Conservation (phyloP, 2,888 invertebrate genomes). For the Mesoligia furuncula region DNA sequence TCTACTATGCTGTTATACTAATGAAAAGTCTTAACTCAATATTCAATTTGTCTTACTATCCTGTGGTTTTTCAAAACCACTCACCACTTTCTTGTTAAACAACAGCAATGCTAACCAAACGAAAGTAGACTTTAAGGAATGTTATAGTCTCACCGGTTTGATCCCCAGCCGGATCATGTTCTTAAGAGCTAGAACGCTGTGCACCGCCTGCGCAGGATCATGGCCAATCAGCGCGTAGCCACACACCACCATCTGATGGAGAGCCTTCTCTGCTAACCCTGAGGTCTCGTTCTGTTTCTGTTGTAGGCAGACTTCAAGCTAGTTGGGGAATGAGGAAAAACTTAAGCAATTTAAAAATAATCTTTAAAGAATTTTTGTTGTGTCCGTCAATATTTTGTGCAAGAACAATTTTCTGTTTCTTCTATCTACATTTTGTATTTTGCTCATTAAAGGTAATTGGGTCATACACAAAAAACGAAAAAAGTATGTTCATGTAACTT, state of each 20-base stretch:
- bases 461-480: no score
- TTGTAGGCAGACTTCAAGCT: slow-evolving; percentile 79
- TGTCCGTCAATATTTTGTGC: background rate
- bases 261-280: slow-evolving; percentile 83
- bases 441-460: background rate
- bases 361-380: background rate
- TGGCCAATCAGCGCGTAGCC: slow-evolving; percentile 87
- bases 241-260: slow-evolving; percentile 88
- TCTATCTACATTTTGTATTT: background rate
- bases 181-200: slow-evolving; percentile 79
- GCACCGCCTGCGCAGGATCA: slow-evolving; percentile 83
- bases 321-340: slow-evolving; percentile 4
- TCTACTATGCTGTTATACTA: background rate
- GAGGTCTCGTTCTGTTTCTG: slow-evolving; percentile 79
- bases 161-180: slow-evolving; percentile 80
- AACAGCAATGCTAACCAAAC: background rate
- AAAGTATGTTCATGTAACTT: no score
- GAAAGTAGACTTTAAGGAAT: background rate
- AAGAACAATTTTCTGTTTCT: no score
- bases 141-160: slow-evolving; percentile 75
- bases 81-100: background rate
- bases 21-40: background rate
- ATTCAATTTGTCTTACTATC: background rate
- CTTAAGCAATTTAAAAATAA: background rate
- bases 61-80: background rate